Base-by-base conservation (phyloP, 1,140 invertebrate genomes). In the Bicyclus anynana region DNA sequence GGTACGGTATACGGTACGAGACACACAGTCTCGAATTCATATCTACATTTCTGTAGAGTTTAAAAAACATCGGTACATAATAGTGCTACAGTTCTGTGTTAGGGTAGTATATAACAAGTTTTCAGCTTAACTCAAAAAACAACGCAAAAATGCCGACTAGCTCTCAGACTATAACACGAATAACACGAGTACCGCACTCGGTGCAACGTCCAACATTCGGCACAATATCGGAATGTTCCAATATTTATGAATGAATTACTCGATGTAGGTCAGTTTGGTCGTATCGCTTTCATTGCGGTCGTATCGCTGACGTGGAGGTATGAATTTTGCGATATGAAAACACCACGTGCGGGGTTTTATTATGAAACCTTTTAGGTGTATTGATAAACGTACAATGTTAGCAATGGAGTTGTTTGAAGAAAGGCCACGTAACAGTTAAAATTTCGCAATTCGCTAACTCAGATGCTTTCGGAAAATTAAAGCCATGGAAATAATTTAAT, bases 321-420 rank as follows among this genome's bases (percentile, higher is more conserved):
- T 70, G 67, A 65, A 70, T 70, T 66, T 66, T 66, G 62, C 61
- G 59, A 60, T 58, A 61, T 71, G 58, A 63, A 61, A 63, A 66
- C 59, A 67, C 62, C 69, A 71, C 62, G 59, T 68, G 69, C 67
- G 35, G 29, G 50, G 57, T 65, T 71, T 68, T 71, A 62, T 65
- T 62, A 55, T 61, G 59, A 48, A 52, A 61, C 59, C 59, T 61
- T 61, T 61, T 55, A 61, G 47, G 27, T 26, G 42, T 57, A 50
- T 57, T 57, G 26, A 49, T 54, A 54, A 54, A 35, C 53, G 53
- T 17, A 16, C 37, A 29, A 44, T 44, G 18, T 44, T 44, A 38
- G 7, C 29, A 33, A 4, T 33, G 23, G 2, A 23, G 23, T 7
- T 23, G 23, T 23, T 23, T 23, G 7, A 23, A 23, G 23, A n/a